Conservation (phyloP, 2,888 invertebrate genomes). For the Epirrhoe alternata region DNA sequence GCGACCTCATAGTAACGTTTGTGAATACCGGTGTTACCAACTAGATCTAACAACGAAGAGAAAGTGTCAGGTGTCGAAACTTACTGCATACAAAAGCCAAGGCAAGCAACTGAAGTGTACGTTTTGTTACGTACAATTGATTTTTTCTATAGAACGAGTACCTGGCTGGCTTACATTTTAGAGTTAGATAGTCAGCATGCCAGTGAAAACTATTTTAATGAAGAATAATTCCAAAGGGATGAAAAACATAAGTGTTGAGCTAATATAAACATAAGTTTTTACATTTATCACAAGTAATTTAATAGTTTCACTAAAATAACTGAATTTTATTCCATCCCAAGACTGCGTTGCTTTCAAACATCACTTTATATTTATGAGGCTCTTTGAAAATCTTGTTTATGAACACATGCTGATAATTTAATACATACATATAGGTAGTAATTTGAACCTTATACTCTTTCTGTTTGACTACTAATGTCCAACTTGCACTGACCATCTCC, state of each 20-base stretch:
- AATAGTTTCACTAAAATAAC: background rate
- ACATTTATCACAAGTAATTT: background rate
- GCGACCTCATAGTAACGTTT: too few species aligned
- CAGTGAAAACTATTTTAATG: background rate
- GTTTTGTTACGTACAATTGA: slow-evolving; percentile 67
- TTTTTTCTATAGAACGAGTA: slow-evolving; percentile 46
- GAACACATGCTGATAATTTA: slow-evolving; percentile 3
- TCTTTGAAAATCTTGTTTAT: slow-evolving; percentile 11
- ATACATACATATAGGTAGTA: background rate
- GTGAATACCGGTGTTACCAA: too few species aligned
- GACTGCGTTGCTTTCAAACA: slow-evolving; percentile 20
- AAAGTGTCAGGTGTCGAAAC: slow-evolving; percentile 69
- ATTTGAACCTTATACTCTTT: background rate
- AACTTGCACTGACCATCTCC: too few species aligned
- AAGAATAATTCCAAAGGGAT: background rate
- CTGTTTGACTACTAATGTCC: too few species aligned
- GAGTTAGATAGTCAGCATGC: background rate
- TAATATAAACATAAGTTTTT: background rate
- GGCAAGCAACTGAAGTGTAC: slow-evolving; percentile 56
- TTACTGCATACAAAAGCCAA: slow-evolving; percentile 54
- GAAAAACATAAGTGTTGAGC: background rate
- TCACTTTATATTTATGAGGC: slow-evolving; percentile 26
- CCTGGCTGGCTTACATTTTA: background rate
- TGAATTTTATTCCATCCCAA: background rate
- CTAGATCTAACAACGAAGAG: slow-evolving; percentile 51